These are phyloP conservation scores for Sparus aurata DNA, from an alignment of 2,797 vertebrate genomes.

Conservation along the genomic window DNA sequence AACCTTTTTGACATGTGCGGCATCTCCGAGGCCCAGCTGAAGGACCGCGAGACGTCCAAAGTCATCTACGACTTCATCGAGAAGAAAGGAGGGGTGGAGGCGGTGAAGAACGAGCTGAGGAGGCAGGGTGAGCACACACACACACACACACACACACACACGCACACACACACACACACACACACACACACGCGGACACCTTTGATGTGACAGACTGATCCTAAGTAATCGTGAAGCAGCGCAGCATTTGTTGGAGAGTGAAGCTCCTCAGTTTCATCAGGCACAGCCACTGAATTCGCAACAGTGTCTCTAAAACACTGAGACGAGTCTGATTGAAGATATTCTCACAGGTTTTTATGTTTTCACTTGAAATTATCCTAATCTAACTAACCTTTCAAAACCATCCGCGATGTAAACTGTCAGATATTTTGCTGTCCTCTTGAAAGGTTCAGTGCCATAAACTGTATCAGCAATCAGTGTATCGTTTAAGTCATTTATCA, in stretches of 20 bases:
- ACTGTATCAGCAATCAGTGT: neutral
- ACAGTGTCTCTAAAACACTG: neutral
- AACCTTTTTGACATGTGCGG: conserved; percentile 97
- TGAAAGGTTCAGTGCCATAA: too few relatives aligned
- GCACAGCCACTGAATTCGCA: neutral
- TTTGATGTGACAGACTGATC: conserved; percentile 22
- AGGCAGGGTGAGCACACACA: conserved; percentile 89
- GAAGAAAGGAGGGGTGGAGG: conserved; percentile 98
- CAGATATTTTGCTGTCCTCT: too few relatives aligned
- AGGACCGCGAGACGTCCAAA: conserved; percentile 98
- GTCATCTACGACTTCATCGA: conserved; percentile 99
- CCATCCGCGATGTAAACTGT: neutral
- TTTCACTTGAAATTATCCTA: neutral
- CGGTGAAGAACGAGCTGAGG: conserved; percentile 96
- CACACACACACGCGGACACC: neutral
- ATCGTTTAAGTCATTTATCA: neutral
- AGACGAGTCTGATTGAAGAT: neutral
- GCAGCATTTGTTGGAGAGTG: neutral
- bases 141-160: conserved; percentile 9
- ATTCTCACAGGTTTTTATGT: neutral
- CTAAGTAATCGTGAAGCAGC: neutral
- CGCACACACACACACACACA: conserved; percentile 5
- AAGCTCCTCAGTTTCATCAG: neutral
- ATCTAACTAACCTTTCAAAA: neutral
- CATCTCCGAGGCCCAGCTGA: conserved; percentile 97